Percentiles rank a stretch among this genome's conserved stretches.
Evolutionary conservation across 2,797 vertebrate species (phyloP).

Genomic region (Karalla daura): DNA sequence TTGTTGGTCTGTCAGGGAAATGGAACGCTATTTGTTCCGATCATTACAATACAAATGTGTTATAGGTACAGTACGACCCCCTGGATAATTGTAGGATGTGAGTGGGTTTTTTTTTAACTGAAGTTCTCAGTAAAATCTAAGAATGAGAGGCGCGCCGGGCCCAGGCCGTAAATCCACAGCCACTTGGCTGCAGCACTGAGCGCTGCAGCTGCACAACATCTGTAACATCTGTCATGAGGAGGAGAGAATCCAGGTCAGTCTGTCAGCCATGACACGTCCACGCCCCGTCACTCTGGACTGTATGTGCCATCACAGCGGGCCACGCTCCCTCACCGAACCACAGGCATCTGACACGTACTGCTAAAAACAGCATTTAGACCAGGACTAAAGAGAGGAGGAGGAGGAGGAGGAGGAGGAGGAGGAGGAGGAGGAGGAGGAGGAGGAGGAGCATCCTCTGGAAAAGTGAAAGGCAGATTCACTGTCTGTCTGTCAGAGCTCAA

Average conservation of each 20-base stretch:
- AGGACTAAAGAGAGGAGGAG: no score
- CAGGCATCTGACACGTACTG: no score
- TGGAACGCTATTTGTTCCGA: conserved; percentile 28
- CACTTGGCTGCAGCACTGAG: conserved; percentile 49
- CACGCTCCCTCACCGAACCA: no score
- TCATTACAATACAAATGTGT: conserved; percentile 26
- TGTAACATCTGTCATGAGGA: conserved; percentile 68
- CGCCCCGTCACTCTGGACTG: conserved; percentile 26
- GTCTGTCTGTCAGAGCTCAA: no score
- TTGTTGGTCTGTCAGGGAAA: conserved; percentile 40
- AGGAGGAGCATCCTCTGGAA: no score
- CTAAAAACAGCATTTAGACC: no score
- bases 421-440: no score
- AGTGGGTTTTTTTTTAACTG: no score
- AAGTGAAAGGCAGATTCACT: no score
- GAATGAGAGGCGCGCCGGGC: conserved; percentile 21
- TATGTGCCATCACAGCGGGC: not conserved
- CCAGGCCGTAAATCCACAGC: conserved; percentile 36
- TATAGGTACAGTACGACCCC: no score
- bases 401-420: no score
- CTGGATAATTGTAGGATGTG: no score
- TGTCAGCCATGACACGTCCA: conserved; percentile 54
- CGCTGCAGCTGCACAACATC: conserved; percentile 50
- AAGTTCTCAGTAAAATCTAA: conserved; percentile 2
- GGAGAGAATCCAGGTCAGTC: conserved; percentile 67